Conservation (phyloP, 2,113 vertebrate genomes). For the Parus major region DNA sequence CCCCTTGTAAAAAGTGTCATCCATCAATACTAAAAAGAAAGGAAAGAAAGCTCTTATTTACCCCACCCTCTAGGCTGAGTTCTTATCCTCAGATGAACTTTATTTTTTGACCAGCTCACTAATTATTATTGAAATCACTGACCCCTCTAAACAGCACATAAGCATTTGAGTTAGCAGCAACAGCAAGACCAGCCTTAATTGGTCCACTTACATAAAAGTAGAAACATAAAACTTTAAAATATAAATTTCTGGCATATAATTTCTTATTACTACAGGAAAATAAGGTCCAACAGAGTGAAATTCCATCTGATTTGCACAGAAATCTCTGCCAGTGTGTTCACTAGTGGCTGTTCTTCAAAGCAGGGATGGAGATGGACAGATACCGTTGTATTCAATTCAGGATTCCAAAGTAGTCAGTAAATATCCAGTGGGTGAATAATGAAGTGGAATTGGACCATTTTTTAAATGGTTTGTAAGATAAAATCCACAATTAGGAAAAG, state of each 20-base stretch:
- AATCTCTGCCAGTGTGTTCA: constrained; percentile 54
- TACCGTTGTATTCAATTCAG: not conserved
- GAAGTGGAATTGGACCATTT: constrained; percentile 17
- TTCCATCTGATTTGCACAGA: constrained; percentile 49
- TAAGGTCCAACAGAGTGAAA: constrained; percentile 52
- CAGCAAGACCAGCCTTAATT: constrained; percentile 70
- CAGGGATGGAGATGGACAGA: not conserved
- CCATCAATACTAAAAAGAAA: not conserved
- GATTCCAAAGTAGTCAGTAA: constrained; percentile 43
- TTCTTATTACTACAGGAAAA: constrained; percentile 61
- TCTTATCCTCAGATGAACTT: constrained; percentile 78
- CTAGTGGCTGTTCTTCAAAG: constrained; percentile 50
- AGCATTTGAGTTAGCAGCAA: constrained; percentile 59
- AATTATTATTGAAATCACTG: constrained; percentile 72
- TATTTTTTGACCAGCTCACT: constrained; percentile 73
- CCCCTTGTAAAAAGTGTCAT: not conserved
- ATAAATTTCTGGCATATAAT: constrained; percentile 52
- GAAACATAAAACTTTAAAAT: constrained; percentile 68
- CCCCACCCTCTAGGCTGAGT: not conserved
- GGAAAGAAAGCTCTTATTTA: constrained; percentile 23
- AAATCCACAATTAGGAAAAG: not conserved
- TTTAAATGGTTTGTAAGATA: not conserved
- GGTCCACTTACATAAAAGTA: constrained; percentile 71
- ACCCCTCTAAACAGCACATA: constrained; percentile 53
- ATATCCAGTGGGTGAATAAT: constrained; percentile 45